A percentile compares a stretch with the other conserved stretches of the same genome.
phyloP scores from a whole-genome alignment of 2,113 vertebrate genomes.

The Gallinago paraguaiae region DNA sequence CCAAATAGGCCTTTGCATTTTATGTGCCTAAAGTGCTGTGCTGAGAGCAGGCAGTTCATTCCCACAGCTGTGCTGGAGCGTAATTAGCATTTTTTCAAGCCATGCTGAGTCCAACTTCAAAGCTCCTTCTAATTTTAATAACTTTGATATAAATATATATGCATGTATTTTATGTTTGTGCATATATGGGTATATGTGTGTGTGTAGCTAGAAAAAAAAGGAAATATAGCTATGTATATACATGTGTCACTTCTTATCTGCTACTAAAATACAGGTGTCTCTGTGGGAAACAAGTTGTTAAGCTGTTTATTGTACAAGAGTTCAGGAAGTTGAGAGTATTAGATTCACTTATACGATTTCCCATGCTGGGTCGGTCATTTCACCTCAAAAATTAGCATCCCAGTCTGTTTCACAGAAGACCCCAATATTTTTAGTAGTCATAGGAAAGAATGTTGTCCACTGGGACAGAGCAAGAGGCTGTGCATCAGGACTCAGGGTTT shows the following conservation, averaged over 20 bases:
- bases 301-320: background rate
- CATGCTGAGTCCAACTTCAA: background rate
- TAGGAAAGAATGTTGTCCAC: background rate
- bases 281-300: constrained; percentile 20
- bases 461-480: background rate
- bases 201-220: background rate
- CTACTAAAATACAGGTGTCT: constrained; percentile 10
- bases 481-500: background rate
- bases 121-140: background rate
- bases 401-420: background rate
- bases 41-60: background rate
- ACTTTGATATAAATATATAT: background rate
- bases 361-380: background rate
- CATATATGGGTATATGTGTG: background rate
- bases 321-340: background rate
- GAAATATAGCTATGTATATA: rapidly evolving
- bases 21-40: background rate
- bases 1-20: background rate
- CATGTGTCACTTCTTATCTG: background rate
- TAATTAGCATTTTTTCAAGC: background rate
- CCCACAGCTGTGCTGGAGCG: background rate
- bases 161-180: background rate
- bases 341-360: background rate
- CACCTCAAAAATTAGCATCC: background rate
- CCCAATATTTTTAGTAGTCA: background rate